Base-by-base conservation (phyloP, 2,797 vertebrate species). In the Luscinia luscinia region DNA sequence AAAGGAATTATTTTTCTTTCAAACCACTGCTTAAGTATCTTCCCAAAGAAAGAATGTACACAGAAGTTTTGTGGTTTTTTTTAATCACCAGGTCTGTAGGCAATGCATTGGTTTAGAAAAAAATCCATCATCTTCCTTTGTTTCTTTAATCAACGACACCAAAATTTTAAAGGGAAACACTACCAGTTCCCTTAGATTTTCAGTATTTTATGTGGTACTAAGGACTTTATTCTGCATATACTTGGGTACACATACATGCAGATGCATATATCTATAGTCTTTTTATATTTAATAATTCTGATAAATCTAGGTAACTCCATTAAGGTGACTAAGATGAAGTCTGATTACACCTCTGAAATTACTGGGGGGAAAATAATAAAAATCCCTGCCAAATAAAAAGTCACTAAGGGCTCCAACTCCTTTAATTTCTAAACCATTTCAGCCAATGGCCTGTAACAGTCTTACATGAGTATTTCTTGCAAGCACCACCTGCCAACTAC, bases 181-280 rank as follows among this genome's bases (percentile, higher is more conserved):
- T 64, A 79, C 20, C 23, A 73, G 15, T 54, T 57, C 49, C 67
- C 36, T 54, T 73, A 3, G 14, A 64, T 70, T 84, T 67, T 67
- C 57, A 54, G 11, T 51, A 48, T 59, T 40, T 87, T 40, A 43
- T 1, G 3, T 16, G 22, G 72, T 34, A 12, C 30, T 52, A 68
- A 63, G 15, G 24, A 78, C 64, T 94, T 82, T 34, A 75, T 36
- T 63, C 22, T 78, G 55, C 28, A 16, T 45, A 45, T 24, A 15
- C 41, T 11, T 3, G 1, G 7, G 9, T 28, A 67, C 0, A 2
- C 12, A 43, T 9, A 59, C 15, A 41, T 8, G 32, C 34, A 79
- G 5, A 36, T 32, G 9, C 15, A 55, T 4, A 23, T 15, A 70
- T 40, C 36, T 18, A 27, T 16, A 52, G 21, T 6, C 4, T 61